phyloP scores from a whole-genome alignment of 2,888 invertebrate genomes.

The Eupsilia transversa region DNA sequence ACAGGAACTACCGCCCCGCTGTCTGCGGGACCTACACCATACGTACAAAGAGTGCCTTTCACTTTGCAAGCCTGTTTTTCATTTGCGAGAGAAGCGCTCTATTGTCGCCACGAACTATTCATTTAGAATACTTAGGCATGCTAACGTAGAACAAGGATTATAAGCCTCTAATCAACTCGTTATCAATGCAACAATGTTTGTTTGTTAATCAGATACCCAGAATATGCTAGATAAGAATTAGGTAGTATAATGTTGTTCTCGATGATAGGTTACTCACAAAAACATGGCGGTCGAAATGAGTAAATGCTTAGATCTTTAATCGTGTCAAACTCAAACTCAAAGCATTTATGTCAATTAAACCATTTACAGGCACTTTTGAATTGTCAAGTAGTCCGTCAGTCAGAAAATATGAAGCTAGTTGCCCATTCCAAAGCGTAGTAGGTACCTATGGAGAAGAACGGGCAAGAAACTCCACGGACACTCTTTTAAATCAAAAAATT shows the following conservation, averaged over 20 bases:
- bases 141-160: constrained; percentile 1
- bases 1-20: constrained; percentile 56
- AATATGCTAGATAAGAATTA: not conserved
- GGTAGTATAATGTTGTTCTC: not conserved
- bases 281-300: not conserved
- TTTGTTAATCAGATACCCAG: not conserved
- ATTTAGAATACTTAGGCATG: constrained; percentile 57
- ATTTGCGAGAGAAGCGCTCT: constrained; percentile 78
- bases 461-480: too few relatives aligned
- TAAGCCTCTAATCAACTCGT: not conserved
- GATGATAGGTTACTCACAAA: too few relatives aligned
- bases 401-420: too few relatives aligned
- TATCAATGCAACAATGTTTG: not conserved
- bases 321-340: too few relatives aligned
- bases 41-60: constrained; percentile 77
- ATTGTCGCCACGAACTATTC: constrained; percentile 70
- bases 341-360: too few relatives aligned
- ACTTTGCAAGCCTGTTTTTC: constrained; percentile 80
- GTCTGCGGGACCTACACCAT: constrained; percentile 55
- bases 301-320: not conserved
- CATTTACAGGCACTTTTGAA: too few relatives aligned
- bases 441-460: too few relatives aligned
- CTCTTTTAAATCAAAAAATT: too few relatives aligned
- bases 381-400: too few relatives aligned
- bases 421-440: too few relatives aligned